Percentiles rank a stretch among this genome's conserved stretches.
phyloP scores from a whole-genome alignment of 2,113 vertebrate genomes.

The Carlito syrichta region DNA sequence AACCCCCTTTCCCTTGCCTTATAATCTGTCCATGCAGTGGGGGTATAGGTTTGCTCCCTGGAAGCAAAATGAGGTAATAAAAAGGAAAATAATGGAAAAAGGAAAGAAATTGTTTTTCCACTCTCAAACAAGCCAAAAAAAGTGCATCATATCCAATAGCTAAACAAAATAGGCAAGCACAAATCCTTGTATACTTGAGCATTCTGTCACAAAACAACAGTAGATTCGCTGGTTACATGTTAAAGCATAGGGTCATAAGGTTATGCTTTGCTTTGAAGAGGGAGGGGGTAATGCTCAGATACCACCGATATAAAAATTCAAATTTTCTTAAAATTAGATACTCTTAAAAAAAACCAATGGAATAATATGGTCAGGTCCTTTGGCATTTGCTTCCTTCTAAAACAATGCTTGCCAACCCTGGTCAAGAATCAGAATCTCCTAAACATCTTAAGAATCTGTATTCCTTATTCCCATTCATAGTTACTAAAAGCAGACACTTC shows the following conservation, averaged over 20 bases:
- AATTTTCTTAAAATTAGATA: neutral
- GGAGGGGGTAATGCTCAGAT: neutral
- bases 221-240: neutral
- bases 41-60: too few relatives aligned
- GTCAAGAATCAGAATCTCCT: neutral
- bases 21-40: too few relatives aligned
- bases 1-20: too few relatives aligned
- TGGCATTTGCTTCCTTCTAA: neutral
- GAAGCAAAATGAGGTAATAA: too few relatives aligned
- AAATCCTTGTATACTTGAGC: neutral
- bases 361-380: neutral
- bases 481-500: neutral
- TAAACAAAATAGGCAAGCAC: neutral
- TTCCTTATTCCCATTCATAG: neutral
- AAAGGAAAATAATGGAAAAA: too few relatives aligned
- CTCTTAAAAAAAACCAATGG: too few relatives aligned
- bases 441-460: neutral
- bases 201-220: neutral
- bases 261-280: neutral
- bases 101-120: too few relatives aligned
- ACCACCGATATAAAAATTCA: neutral
- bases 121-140: neutral
- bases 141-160: neutral
- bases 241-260: neutral
- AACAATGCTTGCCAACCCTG: neutral